A percentile compares a stretch with the other conserved stretches of the same genome.
Conservation (phyloP, 2,797 vertebrate species). For the Huso huso region DNA sequence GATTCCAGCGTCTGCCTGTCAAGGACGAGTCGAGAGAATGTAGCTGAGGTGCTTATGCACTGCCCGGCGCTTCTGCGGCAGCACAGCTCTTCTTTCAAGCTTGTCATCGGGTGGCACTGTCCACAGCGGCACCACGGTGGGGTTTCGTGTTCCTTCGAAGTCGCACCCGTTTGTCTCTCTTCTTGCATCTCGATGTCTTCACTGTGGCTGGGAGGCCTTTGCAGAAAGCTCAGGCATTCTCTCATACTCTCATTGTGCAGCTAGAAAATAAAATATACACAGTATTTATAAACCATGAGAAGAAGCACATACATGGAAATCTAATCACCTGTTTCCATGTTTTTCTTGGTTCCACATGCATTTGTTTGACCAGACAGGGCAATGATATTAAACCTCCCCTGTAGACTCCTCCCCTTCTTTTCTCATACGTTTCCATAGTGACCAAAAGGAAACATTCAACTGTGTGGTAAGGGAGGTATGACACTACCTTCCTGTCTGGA, state of each 20-base stretch:
- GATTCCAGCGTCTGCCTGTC: constrained; percentile 45
- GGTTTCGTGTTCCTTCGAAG: background rate
- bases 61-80: constrained; percentile 45
- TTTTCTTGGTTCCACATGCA: too few relatives aligned
- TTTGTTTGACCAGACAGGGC: too few relatives aligned
- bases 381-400: too few relatives aligned
- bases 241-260: constrained; percentile 38
- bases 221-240: constrained; percentile 34
- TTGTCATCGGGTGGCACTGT: constrained; percentile 32
- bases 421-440: too few relatives aligned
- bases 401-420: too few relatives aligned
- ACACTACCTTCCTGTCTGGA: background rate
- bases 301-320: background rate
- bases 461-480: background rate
- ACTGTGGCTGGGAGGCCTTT: constrained; percentile 15
- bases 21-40: constrained; percentile 56
- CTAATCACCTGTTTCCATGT: too few relatives aligned
- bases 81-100: constrained; percentile 61
- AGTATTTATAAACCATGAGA: background rate
- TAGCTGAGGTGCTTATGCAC: constrained; percentile 51
- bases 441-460: too few relatives aligned
- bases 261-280: constrained; percentile 27
- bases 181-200: constrained; percentile 14
- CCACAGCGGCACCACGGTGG: constrained; percentile 60
- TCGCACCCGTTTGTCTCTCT: background rate